These are phyloP conservation scores for Cryptophagus acutangulus DNA, from an alignment of 2,888 invertebrate genomes.

Conservation along the genomic window DNA sequence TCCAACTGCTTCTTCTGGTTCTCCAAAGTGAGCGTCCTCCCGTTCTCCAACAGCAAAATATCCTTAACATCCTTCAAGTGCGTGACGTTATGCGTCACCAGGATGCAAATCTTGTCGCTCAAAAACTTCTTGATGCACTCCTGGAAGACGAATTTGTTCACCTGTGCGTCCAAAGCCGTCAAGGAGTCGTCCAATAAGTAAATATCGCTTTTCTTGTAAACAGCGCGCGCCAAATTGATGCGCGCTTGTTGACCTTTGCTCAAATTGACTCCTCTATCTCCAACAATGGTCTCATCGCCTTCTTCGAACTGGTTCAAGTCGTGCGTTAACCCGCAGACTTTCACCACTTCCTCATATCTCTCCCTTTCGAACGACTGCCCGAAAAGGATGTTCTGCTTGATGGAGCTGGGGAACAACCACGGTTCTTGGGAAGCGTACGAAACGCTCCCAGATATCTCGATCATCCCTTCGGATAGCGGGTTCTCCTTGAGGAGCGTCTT, in stretches of 20 bases:
- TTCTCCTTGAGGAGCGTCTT: conserved; percentile 36
- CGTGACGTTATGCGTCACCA: conserved; percentile 35
- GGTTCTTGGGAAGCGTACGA: conserved; percentile 39
- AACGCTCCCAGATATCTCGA: conserved; percentile 30
- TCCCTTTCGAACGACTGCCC: conserved; percentile 38
- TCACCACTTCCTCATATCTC: conserved; percentile 41
- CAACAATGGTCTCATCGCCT: conserved; percentile 53
- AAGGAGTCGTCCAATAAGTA: conserved; percentile 38
- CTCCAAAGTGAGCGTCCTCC: conserved; percentile 25
- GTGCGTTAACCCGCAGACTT: conserved; percentile 48
- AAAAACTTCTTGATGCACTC: conserved; percentile 35
- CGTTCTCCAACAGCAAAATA: conserved; percentile 29
- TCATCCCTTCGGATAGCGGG: conserved; percentile 22
- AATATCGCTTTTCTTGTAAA: conserved; percentile 37
- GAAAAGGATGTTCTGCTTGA: conserved; percentile 41
- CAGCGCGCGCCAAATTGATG: conserved; percentile 37
- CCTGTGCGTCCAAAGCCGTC: conserved; percentile 33
- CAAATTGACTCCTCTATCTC: conserved; percentile 59
- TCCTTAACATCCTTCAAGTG: conserved; percentile 34
- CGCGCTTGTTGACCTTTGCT: conserved; percentile 54
- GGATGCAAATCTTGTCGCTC: conserved; percentile 34
- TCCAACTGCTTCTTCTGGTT: conserved; percentile 28
- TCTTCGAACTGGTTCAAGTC: conserved; percentile 49
- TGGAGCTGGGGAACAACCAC: conserved; percentile 38
- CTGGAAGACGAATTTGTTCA: conserved; percentile 32